These are phyloP conservation scores for Epinotia nisella DNA, from an alignment of 2,888 invertebrate species.

Conservation along the genomic window DNA sequence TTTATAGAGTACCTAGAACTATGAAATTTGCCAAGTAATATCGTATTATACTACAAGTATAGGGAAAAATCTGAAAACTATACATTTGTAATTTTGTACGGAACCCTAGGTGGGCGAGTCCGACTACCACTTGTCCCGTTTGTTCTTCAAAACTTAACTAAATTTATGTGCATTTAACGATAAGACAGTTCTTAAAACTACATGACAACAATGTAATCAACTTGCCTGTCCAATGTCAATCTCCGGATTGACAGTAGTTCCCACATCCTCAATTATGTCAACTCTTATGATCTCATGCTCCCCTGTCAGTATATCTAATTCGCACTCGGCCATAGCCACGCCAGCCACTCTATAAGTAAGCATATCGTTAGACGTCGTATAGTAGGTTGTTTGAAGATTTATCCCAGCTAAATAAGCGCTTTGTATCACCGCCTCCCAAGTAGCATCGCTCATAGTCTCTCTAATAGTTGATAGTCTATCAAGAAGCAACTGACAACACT, in stretches of 20 bases:
- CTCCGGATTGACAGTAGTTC: constrained; percentile 82
- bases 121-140: too few species aligned
- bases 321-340: constrained; percentile 83
- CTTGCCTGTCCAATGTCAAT: constrained; percentile 84
- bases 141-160: too few species aligned
- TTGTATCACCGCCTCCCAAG: constrained; percentile 60
- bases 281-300: constrained; percentile 81
- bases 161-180: too few species aligned
- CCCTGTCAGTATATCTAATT: constrained; percentile 87
- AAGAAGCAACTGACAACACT: constrained; percentile 68
- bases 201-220: not conserved
- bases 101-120: too few species aligned
- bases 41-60: too few species aligned
- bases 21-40: too few species aligned
- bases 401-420: constrained; percentile 52
- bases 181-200: too few species aligned
- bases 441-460: constrained; percentile 57
- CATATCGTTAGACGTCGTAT: constrained; percentile 51
- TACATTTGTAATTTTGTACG: too few species aligned
- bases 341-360: constrained; percentile 80
- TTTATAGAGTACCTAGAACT: too few species aligned
- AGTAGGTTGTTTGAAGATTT: constrained; percentile 56
- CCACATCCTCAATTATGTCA: constrained; percentile 85
- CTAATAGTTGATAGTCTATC: constrained; percentile 65
- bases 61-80: too few species aligned